These are phyloP conservation scores for Bolinopsis microptera DNA, from an alignment of 37 sponge, comb jelly and placozoan genomes.

Conservation along the genomic window DNA sequence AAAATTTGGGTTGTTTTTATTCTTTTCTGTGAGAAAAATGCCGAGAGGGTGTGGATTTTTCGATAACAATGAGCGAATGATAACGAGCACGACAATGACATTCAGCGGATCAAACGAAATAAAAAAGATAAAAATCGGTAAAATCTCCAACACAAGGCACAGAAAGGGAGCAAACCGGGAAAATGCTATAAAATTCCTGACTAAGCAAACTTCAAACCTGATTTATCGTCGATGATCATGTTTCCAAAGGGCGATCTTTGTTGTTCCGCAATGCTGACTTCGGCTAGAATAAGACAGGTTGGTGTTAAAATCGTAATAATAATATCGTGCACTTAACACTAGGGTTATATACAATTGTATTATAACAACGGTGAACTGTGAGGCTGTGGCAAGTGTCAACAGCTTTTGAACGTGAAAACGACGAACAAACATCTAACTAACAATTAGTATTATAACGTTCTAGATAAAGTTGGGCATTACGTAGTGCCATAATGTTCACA, in stretches of 20 bases:
- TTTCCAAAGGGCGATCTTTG: conserved; percentile 21
- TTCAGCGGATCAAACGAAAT: neutral
- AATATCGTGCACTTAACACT: neutral
- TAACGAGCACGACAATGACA: neutral
- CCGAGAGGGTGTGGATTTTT: no score
- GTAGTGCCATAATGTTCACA: no score
- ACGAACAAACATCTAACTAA: neutral
- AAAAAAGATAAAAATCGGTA: neutral
- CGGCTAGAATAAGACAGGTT: neutral
- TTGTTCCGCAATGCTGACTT: conserved; percentile 44
- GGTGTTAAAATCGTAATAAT: neutral
- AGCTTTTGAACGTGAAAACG: neutral
- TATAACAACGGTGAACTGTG: neutral
- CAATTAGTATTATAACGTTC: neutral
- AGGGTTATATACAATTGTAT: neutral
- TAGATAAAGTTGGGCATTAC: neutral
- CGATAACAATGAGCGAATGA: neutral
- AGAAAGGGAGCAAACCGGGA: neutral
- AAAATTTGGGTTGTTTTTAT: neutral
- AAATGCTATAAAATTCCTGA: no score
- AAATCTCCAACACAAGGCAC: no score
- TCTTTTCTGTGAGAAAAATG: no score
- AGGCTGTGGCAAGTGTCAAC: neutral
- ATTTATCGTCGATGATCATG: conserved; percentile 58
- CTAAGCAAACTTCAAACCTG: neutral